phyloP scores from a whole-genome alignment of 2,888 invertebrate genomes.

The Papilio protenor region DNA sequence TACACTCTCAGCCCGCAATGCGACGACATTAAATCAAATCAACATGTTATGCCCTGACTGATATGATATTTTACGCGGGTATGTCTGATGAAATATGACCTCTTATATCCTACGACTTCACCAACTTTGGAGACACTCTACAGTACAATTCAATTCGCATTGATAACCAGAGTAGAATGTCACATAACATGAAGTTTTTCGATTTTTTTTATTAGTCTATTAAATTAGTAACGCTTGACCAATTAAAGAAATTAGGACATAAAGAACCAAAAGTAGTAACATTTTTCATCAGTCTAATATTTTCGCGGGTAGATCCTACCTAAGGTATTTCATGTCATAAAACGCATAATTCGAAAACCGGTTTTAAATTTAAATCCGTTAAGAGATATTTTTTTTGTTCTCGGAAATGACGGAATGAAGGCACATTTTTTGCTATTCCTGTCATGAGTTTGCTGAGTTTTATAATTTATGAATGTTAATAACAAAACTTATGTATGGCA shows the following conservation, averaged over 20 bases:
- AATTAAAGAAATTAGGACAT: no score
- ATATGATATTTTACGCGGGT: background rate
- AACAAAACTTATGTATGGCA: background rate
- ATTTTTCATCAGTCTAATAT: background rate
- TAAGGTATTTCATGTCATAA: background rate
- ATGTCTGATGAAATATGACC: background rate
- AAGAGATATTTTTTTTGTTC: background rate
- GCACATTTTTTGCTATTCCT: background rate
- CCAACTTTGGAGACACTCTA: background rate
- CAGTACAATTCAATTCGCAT: background rate
- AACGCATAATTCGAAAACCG: background rate
- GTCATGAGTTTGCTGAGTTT: background rate
- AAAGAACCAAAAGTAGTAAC: no score
- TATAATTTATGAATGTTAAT: constrained; percentile 4
- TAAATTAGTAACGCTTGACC: no score
- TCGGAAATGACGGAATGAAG: background rate
- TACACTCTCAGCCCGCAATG: constrained; percentile 77
- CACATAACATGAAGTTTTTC: no score
- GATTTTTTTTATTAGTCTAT: no score
- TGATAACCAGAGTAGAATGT: background rate
- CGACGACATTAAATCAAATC: constrained; percentile 58
- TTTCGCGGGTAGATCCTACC: background rate
- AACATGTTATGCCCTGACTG: constrained; percentile 31
- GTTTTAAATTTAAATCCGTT: background rate
- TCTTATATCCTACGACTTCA: background rate